Evolutionary conservation across 1,140 invertebrate genomes (phyloP).

Genomic region (Lamellibrachia luymesi): DNA sequence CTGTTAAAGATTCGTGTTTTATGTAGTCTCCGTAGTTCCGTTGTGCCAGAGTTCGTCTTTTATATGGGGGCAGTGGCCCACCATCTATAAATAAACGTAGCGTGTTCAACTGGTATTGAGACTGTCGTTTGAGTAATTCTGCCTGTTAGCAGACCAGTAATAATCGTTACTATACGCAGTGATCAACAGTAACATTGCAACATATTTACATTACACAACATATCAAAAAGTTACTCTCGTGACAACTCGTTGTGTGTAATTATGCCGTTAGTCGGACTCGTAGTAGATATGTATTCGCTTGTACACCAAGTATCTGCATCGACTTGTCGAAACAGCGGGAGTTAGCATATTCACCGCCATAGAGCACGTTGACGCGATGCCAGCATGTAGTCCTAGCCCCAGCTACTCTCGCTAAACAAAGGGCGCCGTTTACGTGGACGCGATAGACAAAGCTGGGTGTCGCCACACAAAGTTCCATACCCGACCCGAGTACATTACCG

Average conservation of each 20-base stretch:
- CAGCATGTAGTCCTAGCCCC: not conserved
- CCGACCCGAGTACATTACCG: not conserved
- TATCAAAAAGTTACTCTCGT: not conserved
- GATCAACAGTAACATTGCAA: too few relatives aligned
- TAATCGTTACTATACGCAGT: too few relatives aligned
- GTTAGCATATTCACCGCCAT: not conserved
- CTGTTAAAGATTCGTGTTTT: too few relatives aligned
- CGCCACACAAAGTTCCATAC: not conserved
- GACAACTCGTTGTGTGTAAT: not conserved
- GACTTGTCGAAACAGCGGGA: not conserved
- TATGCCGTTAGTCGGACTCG: not conserved
- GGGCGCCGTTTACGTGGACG: not conserved
- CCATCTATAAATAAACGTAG: too few relatives aligned
- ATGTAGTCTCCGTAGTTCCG: too few relatives aligned
- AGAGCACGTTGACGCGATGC: not conserved
- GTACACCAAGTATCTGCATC: not conserved
- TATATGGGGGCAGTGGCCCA: too few relatives aligned
- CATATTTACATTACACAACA: too few relatives aligned
- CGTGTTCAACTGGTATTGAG: too few relatives aligned
- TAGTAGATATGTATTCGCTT: too few relatives aligned
- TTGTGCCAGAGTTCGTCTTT: too few relatives aligned
- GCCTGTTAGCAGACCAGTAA: too few relatives aligned
- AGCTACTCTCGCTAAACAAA: not conserved
- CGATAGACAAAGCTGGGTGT: not conserved
- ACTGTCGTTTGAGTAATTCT: too few relatives aligned